Percentiles rank a stretch among this genome's conserved stretches.
Conservation (phyloP, 2,797 vertebrate genomes). For the Mergus octosetaceus region DNA sequence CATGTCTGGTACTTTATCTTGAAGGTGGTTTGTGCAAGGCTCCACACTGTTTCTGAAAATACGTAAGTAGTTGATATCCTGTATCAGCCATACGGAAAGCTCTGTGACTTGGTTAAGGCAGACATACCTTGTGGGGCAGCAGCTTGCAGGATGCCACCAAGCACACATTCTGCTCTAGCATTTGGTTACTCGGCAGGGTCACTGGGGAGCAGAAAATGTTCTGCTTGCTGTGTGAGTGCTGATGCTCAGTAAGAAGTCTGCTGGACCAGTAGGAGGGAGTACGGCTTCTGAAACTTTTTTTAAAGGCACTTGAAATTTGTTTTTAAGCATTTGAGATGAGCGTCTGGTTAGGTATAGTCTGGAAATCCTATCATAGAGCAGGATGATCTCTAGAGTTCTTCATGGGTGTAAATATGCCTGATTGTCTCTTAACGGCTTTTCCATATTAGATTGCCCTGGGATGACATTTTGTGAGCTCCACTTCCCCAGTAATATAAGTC, state of each 20-base stretch:
- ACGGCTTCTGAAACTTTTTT: not conserved
- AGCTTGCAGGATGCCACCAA: not conserved
- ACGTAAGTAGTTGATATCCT: not conserved
- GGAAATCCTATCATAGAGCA: not conserved
- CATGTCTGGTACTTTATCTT: fast-evolving
- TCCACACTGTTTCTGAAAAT: not conserved
- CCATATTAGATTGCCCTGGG: not conserved
- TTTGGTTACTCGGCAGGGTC: fast-evolving
- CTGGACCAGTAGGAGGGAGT: not conserved
- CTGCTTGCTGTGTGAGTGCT: not conserved
- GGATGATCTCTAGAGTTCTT: not conserved
- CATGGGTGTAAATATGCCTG: not conserved
- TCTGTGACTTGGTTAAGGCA: not conserved
- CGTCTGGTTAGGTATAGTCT: not conserved
- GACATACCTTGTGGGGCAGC: not conserved
- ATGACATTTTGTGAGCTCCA: not conserved
- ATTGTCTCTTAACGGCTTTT: not conserved
- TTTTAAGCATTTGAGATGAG: not conserved
- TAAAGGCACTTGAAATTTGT: not conserved
- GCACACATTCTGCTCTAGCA: fast-evolving
- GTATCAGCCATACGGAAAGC: not conserved
- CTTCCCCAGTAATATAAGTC: not conserved
- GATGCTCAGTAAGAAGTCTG: not conserved
- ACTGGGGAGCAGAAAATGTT: not conserved
- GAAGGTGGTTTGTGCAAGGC: not conserved